Percentiles rank a stretch among this genome's conserved stretches.
phyloP scores from a whole-genome alignment of 2,797 vertebrate genomes.

The Smutsia gigantea region DNA sequence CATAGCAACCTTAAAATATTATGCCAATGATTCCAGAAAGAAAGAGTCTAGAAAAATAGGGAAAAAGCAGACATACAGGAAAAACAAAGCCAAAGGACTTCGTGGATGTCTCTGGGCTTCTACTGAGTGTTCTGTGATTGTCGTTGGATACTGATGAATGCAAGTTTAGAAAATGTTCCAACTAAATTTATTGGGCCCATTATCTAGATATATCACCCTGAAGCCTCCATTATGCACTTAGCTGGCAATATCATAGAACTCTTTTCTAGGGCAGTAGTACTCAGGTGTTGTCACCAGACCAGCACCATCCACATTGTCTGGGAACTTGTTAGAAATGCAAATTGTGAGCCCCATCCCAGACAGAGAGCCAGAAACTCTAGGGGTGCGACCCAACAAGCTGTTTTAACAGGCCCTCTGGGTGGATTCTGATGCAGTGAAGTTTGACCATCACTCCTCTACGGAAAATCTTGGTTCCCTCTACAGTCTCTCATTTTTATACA shows the following conservation, averaged over 20 bases:
- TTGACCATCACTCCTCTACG: not conserved
- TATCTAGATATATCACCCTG: not conserved
- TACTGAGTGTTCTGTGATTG: not conserved
- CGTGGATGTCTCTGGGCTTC: not conserved
- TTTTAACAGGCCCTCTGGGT: not conserved
- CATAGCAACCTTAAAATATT: not conserved
- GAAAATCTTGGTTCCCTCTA: not conserved
- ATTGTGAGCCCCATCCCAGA: not conserved
- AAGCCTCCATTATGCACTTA: not conserved
- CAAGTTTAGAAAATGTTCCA: conserved; percentile 9
- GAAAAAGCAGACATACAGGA: not conserved
- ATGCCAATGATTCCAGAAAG: not conserved
- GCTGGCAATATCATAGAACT: not conserved
- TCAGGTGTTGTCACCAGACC: not conserved
- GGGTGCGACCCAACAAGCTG: not conserved
- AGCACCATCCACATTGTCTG: not conserved
- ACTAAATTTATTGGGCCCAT: not conserved
- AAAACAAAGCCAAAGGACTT: conserved; percentile 6
- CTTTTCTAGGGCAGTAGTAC: not conserved
- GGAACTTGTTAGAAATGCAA: not conserved
- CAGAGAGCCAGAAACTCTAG: not conserved
- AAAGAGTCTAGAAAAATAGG: not conserved
- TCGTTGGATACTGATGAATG: not conserved
- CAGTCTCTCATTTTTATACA: not conserved
- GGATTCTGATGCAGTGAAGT: not conserved